Evolutionary conservation across 2,888 invertebrate genomes (phyloP), one percentile per base, ranked within the genome.

Genomic region (Gari tellinella): DNA sequence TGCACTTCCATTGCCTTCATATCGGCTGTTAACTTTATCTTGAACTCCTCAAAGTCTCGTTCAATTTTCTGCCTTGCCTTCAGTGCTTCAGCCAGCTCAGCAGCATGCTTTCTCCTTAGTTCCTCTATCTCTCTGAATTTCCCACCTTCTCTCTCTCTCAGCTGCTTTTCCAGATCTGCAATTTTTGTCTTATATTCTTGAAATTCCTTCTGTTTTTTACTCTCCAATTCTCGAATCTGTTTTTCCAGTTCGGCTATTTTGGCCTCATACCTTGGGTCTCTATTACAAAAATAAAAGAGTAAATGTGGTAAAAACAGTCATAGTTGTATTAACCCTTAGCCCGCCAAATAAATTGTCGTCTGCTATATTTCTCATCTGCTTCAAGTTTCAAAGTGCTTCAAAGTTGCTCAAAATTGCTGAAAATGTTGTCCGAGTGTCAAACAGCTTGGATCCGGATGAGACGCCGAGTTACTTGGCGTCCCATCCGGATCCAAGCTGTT

Each of bases 121-220:
- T 60, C 67, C 15, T 63, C 58, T 4, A 67, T 58, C 63, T 87
- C 82, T 19, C 73, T 73, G 15, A 80, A 68, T 40, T 75, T 67
- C 1, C 68, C 68, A 51, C 45, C 46, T 26, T 56, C 37, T 41
- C 53, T 38, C n/a, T 78, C 74, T 21, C 62, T 66, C 1, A 81
- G 45, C 60, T 74, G 66, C 49, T 69, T 77, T 26, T 76, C 76
- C 4, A 79, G 67, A 8, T 76, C 67, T 2, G 72, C 81, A 80
- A 84, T 80, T 46, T 78, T 80, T 66, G 80, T 85, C 57, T 81
- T 79, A 40, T 88, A 60, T 17, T 81, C 82, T 26, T 85, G 83
- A 37, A 84, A 67, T 48, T 88, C 88, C n/a, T 75, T 73, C 14
- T 81, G 67, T 40, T 75, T 67, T 2, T 68, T 66, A 46, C 45